Base-by-base conservation (phyloP, 2,888 invertebrate genomes). In the Patella caerulea region DNA sequence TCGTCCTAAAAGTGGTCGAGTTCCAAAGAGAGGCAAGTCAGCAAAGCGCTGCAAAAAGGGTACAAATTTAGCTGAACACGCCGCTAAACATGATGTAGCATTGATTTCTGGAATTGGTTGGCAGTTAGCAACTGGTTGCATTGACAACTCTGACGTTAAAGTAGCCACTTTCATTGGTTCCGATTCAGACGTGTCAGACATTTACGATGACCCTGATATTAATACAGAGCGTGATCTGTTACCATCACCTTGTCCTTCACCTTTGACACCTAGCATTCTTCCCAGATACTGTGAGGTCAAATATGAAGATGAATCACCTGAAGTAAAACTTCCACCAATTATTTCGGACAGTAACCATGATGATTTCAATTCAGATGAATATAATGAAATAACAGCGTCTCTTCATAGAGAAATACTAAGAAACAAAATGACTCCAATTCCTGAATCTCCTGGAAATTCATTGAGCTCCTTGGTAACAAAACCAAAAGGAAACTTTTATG, bases 101-200 rank as follows among this genome's bases (percentile, higher is more conserved):
- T 73, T 88, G 34, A 88, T 89, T 29, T 86, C 88, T 71, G 90
- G 90, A 11, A 87, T 89, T 69, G 90, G 89, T 11, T 89, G 89
- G 89, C 89, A 89, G 73, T 77, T 90, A 17, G 84, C 86, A 15
- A 85, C 89, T 17, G 82, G 85, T 1, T 87, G 88, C 80, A 78
- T 84, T 54, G 88, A 89, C 72, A 85, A 84, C 45, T 86, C 86
- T 9, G 86, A 88, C 73, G 86, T 86, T 17, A 77, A 83, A 71
- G 86, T 83, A 29, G 85, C 87, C 4, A 77, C 81, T 69, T 80
- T 84, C 15, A 81, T 83, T 71, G 83, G 80, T 19, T 82, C 82
- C 54, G 81, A 82, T 34, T 85, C 86, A 0, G 84, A 84, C 72
- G 81, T 80, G 65, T 85, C 85, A 24, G 85, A 84, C 70, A 83